These are phyloP conservation scores for Takifugu bimaculatus DNA, from an alignment of 2,113 vertebrate genomes.

Conservation along the genomic window DNA sequence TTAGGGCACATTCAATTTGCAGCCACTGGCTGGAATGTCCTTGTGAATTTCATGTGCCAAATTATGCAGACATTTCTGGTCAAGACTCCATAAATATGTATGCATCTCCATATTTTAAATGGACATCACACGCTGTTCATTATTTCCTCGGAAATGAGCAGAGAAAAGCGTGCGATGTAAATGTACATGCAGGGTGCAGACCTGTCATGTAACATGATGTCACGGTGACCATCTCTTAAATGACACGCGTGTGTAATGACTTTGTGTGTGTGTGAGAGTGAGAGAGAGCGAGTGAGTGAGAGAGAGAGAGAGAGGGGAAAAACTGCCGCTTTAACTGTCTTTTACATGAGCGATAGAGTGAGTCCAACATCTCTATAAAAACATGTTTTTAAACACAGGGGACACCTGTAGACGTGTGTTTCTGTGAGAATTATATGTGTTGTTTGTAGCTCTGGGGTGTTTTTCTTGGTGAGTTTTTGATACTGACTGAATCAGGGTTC, in stretches of 20 bases:
- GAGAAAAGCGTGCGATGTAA: slow-evolving; percentile 20
- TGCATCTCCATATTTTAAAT: slow-evolving; percentile 50
- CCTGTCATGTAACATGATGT: slow-evolving; percentile 55
- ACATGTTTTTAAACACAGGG: slow-evolving; percentile 46
- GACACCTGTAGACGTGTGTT: slow-evolving; percentile 38
- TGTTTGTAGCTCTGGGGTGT: slow-evolving; percentile 45
- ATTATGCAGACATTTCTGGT: slow-evolving; percentile 39
- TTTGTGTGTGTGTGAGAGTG: slow-evolving; percentile 21
- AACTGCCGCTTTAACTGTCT: slow-evolving; percentile 45
- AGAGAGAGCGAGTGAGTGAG: background rate
- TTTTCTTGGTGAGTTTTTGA: slow-evolving; percentile 49
- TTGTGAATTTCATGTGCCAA: slow-evolving; percentile 51
- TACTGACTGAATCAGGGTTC: slow-evolving; percentile 28
- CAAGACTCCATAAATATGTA: slow-evolving; percentile 42
- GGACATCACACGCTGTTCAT: slow-evolving; percentile 29
- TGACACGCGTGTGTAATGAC: slow-evolving; percentile 17
- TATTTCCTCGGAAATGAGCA: slow-evolving; percentile 41
- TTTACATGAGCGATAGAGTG: slow-evolving; percentile 56
- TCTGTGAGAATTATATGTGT: slow-evolving; percentile 28
- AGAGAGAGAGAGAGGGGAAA: background rate
- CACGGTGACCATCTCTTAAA: slow-evolving; percentile 34
- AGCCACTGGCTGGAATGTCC: slow-evolving; percentile 36
- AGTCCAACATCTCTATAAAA: slow-evolving; percentile 66
- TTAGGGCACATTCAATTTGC: slow-evolving; percentile 44
- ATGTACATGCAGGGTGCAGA: slow-evolving; percentile 40